Base-by-base conservation (phyloP, 2,888 invertebrate genomes). In the Lathronympha strigana region DNA sequence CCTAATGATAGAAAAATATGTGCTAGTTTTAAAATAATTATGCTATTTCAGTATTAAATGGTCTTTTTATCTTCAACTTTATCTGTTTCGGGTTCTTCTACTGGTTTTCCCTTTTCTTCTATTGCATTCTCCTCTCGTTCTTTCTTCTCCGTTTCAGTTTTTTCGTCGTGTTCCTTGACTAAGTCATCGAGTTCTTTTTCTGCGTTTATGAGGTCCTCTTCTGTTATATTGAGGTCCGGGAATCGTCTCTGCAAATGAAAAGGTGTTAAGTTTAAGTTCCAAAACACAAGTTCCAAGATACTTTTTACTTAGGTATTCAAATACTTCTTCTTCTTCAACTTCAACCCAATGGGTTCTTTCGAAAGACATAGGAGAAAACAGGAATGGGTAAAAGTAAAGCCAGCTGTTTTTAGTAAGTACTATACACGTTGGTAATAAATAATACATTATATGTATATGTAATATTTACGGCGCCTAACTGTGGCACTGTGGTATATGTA, bases 181-280 rank as follows among this genome's bases (percentile, higher is more conserved):
- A 86, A 76, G n/a, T 86, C 84, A 49, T 87, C 89, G 1, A 88
- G 70, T 57, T 88, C 90, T 66, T 87, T 83, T 61, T 87, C 88
- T 19, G 86, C 87, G 25, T 90, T 86, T 66, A 84, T 83, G 5
- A 88, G 71, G 66, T 93, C 92, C 64, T 93, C 90, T 69, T 90
- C 91, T 1, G 90, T 90, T 40, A 92, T 82, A 45, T 90, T 84
- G 1, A 92, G 72, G 68, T 86, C 87, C 0, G 92, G 92, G 67
- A 84, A 92, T 4, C 90, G 87, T 71, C 74, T 83, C 92, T 92
- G 81, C 21, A 78, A 61, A 11, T 13, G 4, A 33, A 11, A 11
- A 11, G 11, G 1, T 28, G 28, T 8, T 28, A 8, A 28, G 28
- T n/a, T n/a, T n/a, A n/a, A n/a, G n/a, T n/a, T n/a, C n/a, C n/a